Base-by-base conservation (phyloP, 2,113 vertebrate genomes). In the Columbina picui region DNA sequence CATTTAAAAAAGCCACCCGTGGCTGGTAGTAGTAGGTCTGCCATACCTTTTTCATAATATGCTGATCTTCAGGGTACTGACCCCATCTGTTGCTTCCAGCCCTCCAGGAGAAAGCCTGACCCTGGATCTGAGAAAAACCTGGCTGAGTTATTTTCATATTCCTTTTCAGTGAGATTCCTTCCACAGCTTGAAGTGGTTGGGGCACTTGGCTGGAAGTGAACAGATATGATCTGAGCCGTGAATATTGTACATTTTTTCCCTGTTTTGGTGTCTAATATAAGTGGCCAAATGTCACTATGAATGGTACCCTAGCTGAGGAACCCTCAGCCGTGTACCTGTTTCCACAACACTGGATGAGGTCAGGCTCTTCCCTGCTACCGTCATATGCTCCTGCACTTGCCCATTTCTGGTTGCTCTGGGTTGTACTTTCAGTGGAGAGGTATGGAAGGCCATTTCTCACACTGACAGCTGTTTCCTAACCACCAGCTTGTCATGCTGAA, bases 11-110 rank as follows among this genome's bases (percentile, higher is more conserved):
- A 61, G 68, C 29, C 2, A 6, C 55, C 38, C 9, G 0, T 61
- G 29, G 2, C 27, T 84, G 11, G 1, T 32, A 25, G 36, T 12
- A 34, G 9, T 50, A 67, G 34, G 79, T 76, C 45, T 89, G 53
- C 39, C 25, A 5, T 36, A 79, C 34, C 38, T 83, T 63, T 67
- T 79, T 36, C 25, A 13, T 55, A 55, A 55, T 84, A 25, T 45
- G 39, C 55, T 50, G 22, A 80, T 15, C 5, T 68, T 55, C 53
- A 45, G 38, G 9, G 4, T 84, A n/a, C 29, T 56, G 55, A 78
- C 25, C 57, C 10, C 2, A 4, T 38, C 34, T 60, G 32, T 79
- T 0, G 0, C 65, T 88, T 55, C 16, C 47, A 88, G 30, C 26
- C 49, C 34, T 68, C 41, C 26, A 8, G 59, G 43, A 76, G 29